Percentiles rank a stretch among this genome's conserved stretches.
Evolutionary conservation across 2,797 vertebrate species (phyloP).

Genomic region (Monodelphis domestica): DNA sequence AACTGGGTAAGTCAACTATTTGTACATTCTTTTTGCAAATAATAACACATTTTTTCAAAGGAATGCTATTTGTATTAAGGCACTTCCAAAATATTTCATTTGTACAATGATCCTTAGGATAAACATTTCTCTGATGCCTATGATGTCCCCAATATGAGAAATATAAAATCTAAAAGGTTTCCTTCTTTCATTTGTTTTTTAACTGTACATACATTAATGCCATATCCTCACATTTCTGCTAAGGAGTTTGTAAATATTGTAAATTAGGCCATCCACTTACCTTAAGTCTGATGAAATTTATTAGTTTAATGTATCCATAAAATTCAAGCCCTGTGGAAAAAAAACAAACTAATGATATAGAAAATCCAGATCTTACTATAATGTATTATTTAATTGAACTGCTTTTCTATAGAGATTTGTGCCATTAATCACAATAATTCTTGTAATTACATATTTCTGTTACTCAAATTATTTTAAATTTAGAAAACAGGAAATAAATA

Average conservation of each 20-base stretch:
- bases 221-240: background rate
- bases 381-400: background rate
- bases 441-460: background rate
- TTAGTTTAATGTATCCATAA: constrained; percentile 95
- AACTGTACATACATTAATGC: background rate
- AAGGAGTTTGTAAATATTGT: constrained; percentile 15
- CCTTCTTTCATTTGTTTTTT: background rate
- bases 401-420: background rate
- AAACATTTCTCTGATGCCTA: background rate
- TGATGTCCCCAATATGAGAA: background rate
- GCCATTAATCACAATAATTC: background rate
- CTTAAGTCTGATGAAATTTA: constrained; percentile 93
- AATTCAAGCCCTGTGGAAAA: constrained; percentile 91
- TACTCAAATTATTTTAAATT: background rate
- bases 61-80: constrained; percentile 13
- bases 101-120: background rate
- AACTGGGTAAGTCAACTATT: background rate
- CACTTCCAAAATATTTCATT: background rate
- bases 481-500: constrained; percentile 51
- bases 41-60: background rate
- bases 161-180: constrained; percentile 17
- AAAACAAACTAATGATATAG: background rate
- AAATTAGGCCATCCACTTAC: constrained; percentile 84
- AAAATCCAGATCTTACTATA: constrained; percentile 47
- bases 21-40: constrained; percentile 2